Base-by-base conservation (phyloP, 1,140 invertebrate species). In the Teleogryllus occipitalis region DNA sequence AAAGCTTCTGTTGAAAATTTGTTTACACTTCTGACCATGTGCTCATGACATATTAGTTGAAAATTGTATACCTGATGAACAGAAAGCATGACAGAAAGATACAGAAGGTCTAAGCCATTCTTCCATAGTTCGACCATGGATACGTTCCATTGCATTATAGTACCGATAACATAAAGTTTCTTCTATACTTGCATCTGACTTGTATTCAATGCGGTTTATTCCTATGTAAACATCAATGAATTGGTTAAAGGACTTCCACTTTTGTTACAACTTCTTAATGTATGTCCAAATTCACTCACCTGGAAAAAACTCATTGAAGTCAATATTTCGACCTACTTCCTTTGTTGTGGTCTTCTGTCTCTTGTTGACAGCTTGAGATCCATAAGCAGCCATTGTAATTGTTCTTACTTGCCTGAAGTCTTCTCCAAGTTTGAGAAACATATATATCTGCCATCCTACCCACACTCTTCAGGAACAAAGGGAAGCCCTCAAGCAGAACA, bases 21-120 rank as follows among this genome's bases (percentile, higher is more conserved):
- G 6, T 15, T 46, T 46, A 77, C 3, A 49, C 14, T 7, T 46
- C 47, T 77, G 14, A 7, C 39, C 75, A 76, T 46, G 39, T 4
- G 22, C 15, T 75, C 39, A 75, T 46, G 2, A 12, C 21, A 3
- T 65, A 65, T 18, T 18, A 65, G 10, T 65, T 65, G 54, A 65
- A 65, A 65, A 65, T 0, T 65, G 18, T 65, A 81, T 82, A 87
- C 87, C 87, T 80, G 85, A 86, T 78, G 87, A 87, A 76, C 88
- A 82, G 83, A 88, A 89, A 22, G 88, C 86, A 81, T 89, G 88
- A 85, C 86, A 88, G 82, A 87, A 89, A 80, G 87, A 88, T 0
- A 92, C 86, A 54, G 90, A 89, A 81, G 88, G 90, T 75, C 90
- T 86, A n/a, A 92, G 86, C 91, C 91, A 92, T 18, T 92, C 91